phyloP scores from a whole-genome alignment of 2,113 vertebrate genomes.

The Dasyprocta punctata region DNA sequence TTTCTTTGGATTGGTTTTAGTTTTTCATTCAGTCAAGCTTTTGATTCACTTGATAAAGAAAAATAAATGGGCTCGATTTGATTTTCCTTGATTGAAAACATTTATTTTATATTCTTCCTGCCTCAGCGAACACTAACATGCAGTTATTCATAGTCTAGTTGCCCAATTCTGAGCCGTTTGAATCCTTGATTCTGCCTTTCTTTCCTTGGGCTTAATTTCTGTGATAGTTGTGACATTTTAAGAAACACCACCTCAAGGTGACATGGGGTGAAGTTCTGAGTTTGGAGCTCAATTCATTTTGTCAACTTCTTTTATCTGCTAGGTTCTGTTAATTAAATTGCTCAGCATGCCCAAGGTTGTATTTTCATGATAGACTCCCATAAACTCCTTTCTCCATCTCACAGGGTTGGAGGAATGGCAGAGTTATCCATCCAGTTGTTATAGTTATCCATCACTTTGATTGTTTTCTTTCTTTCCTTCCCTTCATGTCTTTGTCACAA shows the following conservation, averaged over 20 bases:
- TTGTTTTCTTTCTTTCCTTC: not conserved
- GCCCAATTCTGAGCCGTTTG: not conserved
- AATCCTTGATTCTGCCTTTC: not conserved
- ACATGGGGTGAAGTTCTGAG: not conserved
- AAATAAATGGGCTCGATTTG: slow-evolving; percentile 65
- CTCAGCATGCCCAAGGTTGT: not conserved
- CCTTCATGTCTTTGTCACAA: not conserved
- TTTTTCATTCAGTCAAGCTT: slow-evolving; percentile 53
- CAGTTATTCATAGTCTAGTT: slow-evolving; percentile 35
- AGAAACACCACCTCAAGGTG: not conserved
- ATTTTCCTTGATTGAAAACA: slow-evolving; percentile 69
- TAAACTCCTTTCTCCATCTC: not conserved
- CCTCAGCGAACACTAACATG: not conserved
- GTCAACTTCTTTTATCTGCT: not conserved
- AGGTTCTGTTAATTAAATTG: not conserved
- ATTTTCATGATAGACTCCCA: not conserved
- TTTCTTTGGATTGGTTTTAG: not conserved
- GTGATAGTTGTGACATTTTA: not conserved
- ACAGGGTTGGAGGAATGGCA: not conserved
- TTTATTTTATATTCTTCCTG: slow-evolving; percentile 62
- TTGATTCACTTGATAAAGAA: slow-evolving; percentile 65
- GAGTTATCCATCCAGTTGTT: not conserved
- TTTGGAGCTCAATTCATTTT: not conserved
- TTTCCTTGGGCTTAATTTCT: not conserved
- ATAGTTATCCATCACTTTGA: not conserved